These are phyloP conservation scores for Noctua comes DNA, from an alignment of 2,888 invertebrate genomes.

Conservation along the genomic window DNA sequence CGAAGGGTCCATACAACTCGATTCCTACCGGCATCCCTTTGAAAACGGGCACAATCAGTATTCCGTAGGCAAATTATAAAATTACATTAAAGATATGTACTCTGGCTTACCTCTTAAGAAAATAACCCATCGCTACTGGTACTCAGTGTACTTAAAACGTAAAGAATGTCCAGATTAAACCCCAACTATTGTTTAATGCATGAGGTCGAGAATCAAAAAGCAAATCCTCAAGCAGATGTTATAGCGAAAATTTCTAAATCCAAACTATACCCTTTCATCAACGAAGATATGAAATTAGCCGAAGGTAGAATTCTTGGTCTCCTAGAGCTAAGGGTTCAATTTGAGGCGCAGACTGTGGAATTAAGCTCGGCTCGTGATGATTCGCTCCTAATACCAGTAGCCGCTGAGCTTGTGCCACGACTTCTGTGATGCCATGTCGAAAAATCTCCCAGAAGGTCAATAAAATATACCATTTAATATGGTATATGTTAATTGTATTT, in stretches of 20 bases:
- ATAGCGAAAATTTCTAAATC: conserved; percentile 22
- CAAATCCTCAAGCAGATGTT: conserved; percentile 30
- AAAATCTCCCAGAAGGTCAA: conserved; percentile 62
- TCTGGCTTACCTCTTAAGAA: too few relatives aligned
- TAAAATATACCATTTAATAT: background rate
- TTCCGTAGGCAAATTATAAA: too few relatives aligned
- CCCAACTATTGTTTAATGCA: background rate
- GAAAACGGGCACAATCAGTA: too few relatives aligned
- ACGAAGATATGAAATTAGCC: conserved; percentile 50
- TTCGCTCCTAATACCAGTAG: conserved; percentile 73
- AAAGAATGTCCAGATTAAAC: background rate
- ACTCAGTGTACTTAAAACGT: too few relatives aligned
- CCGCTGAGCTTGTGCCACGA: conserved; percentile 59
- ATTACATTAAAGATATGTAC: too few relatives aligned
- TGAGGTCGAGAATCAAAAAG: conserved; percentile 9
- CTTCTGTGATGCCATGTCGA: conserved; percentile 32
- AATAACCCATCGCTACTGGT: too few relatives aligned
- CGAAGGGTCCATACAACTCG: too few relatives aligned
- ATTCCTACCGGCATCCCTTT: too few relatives aligned
- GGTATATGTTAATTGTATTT: background rate
- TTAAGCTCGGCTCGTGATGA: conserved; percentile 63
- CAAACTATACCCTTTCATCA: conserved; percentile 25
- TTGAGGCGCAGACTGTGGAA: conserved; percentile 58
- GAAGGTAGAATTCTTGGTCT: conserved; percentile 36
- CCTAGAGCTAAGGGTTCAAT: conserved; percentile 54